Percentiles rank a stretch among this genome's conserved stretches.
Conservation (phyloP, 2,113 vertebrate genomes). For the Bambusicola thoracicus region DNA sequence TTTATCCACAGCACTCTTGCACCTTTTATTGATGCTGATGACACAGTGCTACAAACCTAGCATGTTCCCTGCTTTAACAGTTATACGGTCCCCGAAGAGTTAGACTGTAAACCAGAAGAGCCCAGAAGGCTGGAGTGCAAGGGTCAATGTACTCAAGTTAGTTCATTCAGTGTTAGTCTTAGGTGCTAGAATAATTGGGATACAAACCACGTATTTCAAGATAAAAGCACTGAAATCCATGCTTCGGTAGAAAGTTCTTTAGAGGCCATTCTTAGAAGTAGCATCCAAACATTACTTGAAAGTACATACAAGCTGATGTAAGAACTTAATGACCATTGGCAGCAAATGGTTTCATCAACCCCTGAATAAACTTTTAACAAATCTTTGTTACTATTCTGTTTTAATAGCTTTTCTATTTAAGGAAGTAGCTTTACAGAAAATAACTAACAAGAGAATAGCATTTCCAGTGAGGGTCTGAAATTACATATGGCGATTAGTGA, state of each 20-base stretch:
- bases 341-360: background rate
- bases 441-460: background rate
- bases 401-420: background rate
- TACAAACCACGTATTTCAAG: conserved; percentile 27
- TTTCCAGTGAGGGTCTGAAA: background rate
- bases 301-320: background rate
- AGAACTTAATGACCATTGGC: background rate
- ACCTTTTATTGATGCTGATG: background rate
- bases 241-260: background rate
- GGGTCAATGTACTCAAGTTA: conserved; percentile 48
- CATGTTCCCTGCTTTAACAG: background rate
- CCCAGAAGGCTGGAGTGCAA: conserved; percentile 38
- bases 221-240: background rate
- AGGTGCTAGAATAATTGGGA: background rate
- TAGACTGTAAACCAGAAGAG: conserved; percentile 40
- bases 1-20: background rate
- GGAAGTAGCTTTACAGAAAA: background rate
- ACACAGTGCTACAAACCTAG: background rate
- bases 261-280: background rate
- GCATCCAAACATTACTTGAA: background rate
- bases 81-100: background rate
- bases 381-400: background rate
- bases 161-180: background rate
- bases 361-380: background rate
- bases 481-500: background rate